Conservation (phyloP, 2,113 vertebrate genomes). For the Eptesicus fuscus region DNA sequence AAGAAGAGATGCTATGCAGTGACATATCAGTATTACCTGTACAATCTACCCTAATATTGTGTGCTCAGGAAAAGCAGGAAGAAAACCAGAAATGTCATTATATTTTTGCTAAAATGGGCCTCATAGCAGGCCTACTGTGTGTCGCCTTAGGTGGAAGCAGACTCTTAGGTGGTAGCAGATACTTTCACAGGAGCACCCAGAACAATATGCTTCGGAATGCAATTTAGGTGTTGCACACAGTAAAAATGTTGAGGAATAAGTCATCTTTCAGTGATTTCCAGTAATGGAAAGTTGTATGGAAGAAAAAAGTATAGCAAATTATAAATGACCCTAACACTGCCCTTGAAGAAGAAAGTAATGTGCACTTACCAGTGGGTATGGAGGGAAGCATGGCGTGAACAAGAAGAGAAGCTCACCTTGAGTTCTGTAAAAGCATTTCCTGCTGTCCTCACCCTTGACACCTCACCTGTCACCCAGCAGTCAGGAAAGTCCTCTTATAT, state of each 20-base stretch:
- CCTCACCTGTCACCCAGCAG: neutral
- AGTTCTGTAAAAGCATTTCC: neutral
- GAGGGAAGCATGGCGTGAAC: neutral
- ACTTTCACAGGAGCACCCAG: neutral
- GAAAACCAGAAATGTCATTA: neutral
- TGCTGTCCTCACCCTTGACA: neutral
- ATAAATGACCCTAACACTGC: neutral
- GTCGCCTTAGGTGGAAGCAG: neutral
- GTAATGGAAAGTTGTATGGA: neutral
- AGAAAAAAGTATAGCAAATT: neutral
- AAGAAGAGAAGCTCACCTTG: neutral
- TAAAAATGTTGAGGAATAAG: neutral
- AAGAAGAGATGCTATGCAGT: neutral
- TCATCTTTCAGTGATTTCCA: neutral
- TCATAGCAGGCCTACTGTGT: neutral
- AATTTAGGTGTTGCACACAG: neutral
- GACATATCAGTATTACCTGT: neutral
- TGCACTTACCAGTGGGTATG: neutral
- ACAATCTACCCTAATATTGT: neutral
- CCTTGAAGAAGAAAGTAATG: neutral
- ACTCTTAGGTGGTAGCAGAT: neutral
- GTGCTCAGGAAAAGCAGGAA: neutral
- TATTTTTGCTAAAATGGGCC: neutral
- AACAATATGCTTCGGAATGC: neutral
- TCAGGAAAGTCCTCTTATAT: neutral